Evolutionary conservation across 2,797 vertebrate genomes (phyloP), one percentile per base, ranked within the genome.

Genomic region (Gobionotothen gibberifrons): DNA sequence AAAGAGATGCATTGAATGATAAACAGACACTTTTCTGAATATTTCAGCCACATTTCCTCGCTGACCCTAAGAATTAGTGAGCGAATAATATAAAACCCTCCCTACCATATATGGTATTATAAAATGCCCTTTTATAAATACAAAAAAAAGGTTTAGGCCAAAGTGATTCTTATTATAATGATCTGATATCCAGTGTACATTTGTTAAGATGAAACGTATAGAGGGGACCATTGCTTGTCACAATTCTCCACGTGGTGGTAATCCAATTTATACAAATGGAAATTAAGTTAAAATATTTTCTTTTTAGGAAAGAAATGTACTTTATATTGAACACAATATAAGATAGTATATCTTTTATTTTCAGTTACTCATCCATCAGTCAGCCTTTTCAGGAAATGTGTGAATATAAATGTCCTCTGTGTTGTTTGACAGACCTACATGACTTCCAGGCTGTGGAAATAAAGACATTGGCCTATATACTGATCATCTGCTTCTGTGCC

Each of bases 361-460:
- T 80, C 40, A 69, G 39, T 73, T 72, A 53, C 19, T 64, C 19
- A 47, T 69, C 49, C 54, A 56, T 68, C 66, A 8, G 78, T 70
- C 19, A 72, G 58, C 71, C 43, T 79, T 86, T 88, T 78, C 48
- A 72, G 63, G 57, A 67, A 63, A 72, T 21, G 29, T 86, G 68
- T 83, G 56, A 83, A 74, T 82, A 85, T 85, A 74, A 76, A 46
- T 79, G 74, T 74, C 21, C 68, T 65, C 70, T 88, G 67, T 86
- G 83, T 79, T 90, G 82, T 85, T 85, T 84, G 75, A 79, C 69
- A 78, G 46, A 74, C 52, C 66, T 81, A 56, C 54, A 83, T 82
- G 70, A 89, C 81, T 87, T 86, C 64, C 74, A 79, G 84, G 81
- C 82, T 85, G 79, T 87, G 63, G 74, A 83, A 93, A 92, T 92